Conservation (phyloP, 2,888 invertebrate species). For the Panzeria rudis region DNA sequence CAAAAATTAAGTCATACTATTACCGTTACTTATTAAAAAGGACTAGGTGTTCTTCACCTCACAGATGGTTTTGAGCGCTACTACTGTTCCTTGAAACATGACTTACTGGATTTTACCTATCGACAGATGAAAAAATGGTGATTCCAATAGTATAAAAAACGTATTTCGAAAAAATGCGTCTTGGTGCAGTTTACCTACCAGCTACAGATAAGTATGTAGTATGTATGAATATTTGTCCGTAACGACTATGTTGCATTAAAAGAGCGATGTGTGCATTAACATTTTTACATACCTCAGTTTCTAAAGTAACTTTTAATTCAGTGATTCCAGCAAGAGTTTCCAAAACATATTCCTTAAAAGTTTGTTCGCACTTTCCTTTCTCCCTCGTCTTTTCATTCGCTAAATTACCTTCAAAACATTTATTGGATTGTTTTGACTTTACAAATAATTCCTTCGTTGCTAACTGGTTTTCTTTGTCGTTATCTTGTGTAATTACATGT, state of each 20-base stretch:
- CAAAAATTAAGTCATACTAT: no score
- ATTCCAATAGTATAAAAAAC: no score
- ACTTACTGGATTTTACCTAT: no score
- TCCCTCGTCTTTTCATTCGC: background rate
- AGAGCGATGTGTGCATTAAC: background rate
- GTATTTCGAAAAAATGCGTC: no score
- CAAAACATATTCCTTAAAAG: background rate
- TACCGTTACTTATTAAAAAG: no score
- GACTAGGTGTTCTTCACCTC: no score
- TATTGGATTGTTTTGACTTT: background rate
- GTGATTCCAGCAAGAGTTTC: background rate
- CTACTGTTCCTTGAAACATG: no score
- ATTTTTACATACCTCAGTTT: conserved; percentile 10
- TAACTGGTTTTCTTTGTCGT: conserved; percentile 13
- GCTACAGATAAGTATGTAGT: no score
- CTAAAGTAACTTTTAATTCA: background rate
- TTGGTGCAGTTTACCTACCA: no score
- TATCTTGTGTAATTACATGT: conserved; percentile 1
- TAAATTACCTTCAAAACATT: background rate
- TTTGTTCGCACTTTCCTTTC: background rate
- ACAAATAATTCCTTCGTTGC: background rate
- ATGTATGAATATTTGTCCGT: background rate
- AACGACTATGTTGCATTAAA: background rate
- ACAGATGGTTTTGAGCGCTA: no score
- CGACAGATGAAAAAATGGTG: no score